These are phyloP conservation scores for Cataglyphis cursor DNA, from an alignment of 2,888 invertebrate genomes.

Conservation along the genomic window DNA sequence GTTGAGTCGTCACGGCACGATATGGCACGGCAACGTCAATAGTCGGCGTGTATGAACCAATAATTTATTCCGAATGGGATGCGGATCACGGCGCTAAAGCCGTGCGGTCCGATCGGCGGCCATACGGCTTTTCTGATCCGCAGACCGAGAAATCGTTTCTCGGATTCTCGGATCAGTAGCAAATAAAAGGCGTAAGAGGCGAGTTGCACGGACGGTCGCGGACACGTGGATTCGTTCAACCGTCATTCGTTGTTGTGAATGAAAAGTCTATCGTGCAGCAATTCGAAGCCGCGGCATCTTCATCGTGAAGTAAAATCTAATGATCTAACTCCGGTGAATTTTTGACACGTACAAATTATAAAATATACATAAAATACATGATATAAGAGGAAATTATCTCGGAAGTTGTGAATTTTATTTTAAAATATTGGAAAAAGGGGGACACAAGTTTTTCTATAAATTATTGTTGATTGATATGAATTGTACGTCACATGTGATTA, in stretches of 20 bases:
- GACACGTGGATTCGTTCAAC: slow-evolving; percentile 62
- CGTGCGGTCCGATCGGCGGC: slow-evolving; percentile 69
- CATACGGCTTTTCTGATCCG: slow-evolving; percentile 67
- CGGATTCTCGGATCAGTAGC: slow-evolving; percentile 72
- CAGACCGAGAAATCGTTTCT: slow-evolving; percentile 78
- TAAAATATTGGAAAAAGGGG: neutral
- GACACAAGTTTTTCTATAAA: neutral
- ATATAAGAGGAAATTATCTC: too few relatives aligned
- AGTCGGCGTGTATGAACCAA: slow-evolving; percentile 67
- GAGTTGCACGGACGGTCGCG: slow-evolving; percentile 30
- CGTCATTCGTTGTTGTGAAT: slow-evolving; percentile 53
- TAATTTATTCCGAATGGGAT: slow-evolving; percentile 75
- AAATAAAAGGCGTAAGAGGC: slow-evolving; percentile 47
- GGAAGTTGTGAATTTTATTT: neutral
- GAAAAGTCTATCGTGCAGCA: slow-evolving; percentile 42
- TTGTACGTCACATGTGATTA: neutral
- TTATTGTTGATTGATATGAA: neutral
- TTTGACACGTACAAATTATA: neutral
- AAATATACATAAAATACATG: neutral
- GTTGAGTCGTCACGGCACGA: slow-evolving; percentile 40
- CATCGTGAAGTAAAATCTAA: slow-evolving; percentile 56
- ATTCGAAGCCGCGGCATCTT: slow-evolving; percentile 50
- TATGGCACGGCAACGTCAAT: slow-evolving; percentile 29
- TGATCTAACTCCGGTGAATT: neutral
- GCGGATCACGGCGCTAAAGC: slow-evolving; percentile 69